phyloP scores from a whole-genome alignment of 2,797 vertebrate species.

The Nannoperca obscura region DNA sequence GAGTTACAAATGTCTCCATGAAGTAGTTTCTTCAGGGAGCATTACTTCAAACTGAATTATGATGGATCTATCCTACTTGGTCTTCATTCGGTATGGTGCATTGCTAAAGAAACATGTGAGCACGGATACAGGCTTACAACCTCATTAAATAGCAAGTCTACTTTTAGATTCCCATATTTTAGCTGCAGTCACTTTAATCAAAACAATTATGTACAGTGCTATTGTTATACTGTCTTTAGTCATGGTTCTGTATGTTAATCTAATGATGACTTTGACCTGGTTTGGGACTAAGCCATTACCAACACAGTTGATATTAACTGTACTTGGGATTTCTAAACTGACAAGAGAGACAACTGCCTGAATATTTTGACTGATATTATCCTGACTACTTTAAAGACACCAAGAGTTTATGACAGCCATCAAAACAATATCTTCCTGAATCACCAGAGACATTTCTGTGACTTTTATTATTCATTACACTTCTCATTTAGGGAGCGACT shows the following conservation, averaged over 20 bases:
- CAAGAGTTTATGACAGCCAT: conserved; percentile 38
- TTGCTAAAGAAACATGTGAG: neutral
- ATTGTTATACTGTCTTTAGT: neutral
- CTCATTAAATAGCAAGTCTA: neutral
- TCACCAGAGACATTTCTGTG: conserved; percentile 57
- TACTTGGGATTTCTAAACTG: conserved; percentile 1
- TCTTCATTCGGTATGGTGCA: neutral
- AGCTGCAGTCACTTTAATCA: neutral
- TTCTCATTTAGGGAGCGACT: conserved; percentile 31
- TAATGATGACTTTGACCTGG: neutral
- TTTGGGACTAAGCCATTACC: neutral
- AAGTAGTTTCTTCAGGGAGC: conserved; percentile 15
- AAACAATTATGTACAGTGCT: neutral
- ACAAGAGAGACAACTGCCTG: conserved; percentile 1
- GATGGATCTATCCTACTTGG: neutral
- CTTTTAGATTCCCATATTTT: neutral
- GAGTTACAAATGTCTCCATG: neutral
- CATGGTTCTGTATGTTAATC: neutral
- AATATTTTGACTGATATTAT: conserved; percentile 31
- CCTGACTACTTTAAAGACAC: conserved; percentile 30
- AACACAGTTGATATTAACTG: conserved; percentile 7
- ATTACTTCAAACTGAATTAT: conserved; percentile 13
- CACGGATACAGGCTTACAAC: neutral
- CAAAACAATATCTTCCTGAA: conserved; percentile 48
- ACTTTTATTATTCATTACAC: conserved; percentile 71